phyloP scores from a whole-genome alignment of 92 coral and sea anemone genomes.

The Micromussa lordhowensis region DNA sequence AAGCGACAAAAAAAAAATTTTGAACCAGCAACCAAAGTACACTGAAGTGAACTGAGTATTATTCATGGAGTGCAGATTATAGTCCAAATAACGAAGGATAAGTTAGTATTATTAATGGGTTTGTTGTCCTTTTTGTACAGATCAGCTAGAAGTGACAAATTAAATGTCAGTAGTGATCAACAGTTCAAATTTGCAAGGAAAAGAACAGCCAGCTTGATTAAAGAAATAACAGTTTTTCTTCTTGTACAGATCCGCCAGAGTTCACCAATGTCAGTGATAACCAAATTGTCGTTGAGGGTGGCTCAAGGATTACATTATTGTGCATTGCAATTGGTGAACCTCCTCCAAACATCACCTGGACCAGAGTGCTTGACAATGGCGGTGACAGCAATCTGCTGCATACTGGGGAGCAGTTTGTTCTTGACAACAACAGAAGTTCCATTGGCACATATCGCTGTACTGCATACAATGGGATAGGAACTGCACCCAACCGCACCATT shows the following conservation, averaged over 20 bases:
- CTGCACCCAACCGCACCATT: constrained; percentile 21
- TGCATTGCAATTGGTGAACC: constrained; percentile 28
- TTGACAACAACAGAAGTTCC: constrained; percentile 31
- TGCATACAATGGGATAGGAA: constrained; percentile 65
- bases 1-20: no score
- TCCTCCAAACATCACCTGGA: constrained; percentile 62
- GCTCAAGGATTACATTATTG: not conserved
- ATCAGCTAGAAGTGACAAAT: no score
- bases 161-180: no score
- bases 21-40: no score
- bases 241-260: not conserved
- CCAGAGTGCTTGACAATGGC: constrained; percentile 25
- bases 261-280: not conserved
- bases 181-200: no score
- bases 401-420: not conserved
- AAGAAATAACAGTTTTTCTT: not conserved
- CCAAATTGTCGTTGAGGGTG: constrained; percentile 3
- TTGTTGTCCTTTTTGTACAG: no score
- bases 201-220: no score
- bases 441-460: constrained; percentile 59
- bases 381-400: constrained; percentile 1
- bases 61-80: no score
- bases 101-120: no score
- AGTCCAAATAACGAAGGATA: no score
- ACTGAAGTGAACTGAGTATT: no score